A percentile compares a stretch with the other conserved stretches of the same genome.
Conservation (phyloP, 2,113 vertebrate genomes). For the Lutjanus erythropterus region DNA sequence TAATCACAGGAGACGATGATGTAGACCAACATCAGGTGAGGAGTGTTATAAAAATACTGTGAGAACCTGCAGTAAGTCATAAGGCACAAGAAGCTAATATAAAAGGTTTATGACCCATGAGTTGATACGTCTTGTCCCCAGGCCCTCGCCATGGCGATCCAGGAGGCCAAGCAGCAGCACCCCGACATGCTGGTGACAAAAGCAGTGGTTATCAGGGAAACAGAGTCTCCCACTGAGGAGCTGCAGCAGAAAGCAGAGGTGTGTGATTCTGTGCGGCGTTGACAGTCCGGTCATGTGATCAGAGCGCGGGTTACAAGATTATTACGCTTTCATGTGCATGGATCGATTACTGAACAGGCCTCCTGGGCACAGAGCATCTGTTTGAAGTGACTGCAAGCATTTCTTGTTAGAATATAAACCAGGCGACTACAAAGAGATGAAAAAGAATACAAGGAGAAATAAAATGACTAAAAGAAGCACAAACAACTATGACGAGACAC, state of each 20-base stretch:
- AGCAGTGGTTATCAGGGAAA: conserved; percentile 99
- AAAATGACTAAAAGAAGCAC: too few relatives aligned
- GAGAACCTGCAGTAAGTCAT: neutral
- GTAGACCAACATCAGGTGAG: conserved; percentile 98
- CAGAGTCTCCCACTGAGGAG: conserved; percentile 94
- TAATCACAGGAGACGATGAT: conserved; percentile 98
- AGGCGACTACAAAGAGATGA: neutral
- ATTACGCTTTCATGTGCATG: neutral
- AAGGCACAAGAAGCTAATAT: too few relatives aligned
- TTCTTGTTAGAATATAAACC: neutral
- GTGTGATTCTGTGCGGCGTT: neutral
- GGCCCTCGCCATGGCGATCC: conserved; percentile 98
- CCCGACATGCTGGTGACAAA: conserved; percentile 99
- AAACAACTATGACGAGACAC: too few relatives aligned
- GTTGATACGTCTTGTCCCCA: conserved; percentile 57
- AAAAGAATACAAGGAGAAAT: neutral
- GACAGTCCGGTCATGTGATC: neutral
- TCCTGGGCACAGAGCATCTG: neutral
- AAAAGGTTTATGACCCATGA: neutral
- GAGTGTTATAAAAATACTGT: neutral
- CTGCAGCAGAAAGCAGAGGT: conserved; percentile 92
- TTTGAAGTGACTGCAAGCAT: neutral
- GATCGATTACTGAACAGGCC: neutral
- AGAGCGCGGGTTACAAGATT: neutral
- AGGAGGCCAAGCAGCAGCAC: conserved; percentile 98